These are phyloP conservation scores for Lepetodrilus schrolli DNA, from an alignment of 2,888 invertebrate species.

Conservation along the genomic window DNA sequence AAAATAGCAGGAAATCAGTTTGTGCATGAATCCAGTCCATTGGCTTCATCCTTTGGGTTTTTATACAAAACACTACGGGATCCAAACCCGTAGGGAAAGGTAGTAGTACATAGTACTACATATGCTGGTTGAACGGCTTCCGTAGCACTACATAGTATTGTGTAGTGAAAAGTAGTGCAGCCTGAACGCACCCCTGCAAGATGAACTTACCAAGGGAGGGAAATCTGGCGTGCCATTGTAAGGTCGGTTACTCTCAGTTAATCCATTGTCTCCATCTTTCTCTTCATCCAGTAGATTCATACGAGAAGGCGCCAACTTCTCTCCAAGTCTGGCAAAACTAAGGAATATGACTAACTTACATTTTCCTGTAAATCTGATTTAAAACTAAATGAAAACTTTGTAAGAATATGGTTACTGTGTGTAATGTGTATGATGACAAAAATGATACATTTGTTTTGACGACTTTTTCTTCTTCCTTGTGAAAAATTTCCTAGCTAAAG, in stretches of 20 bases:
- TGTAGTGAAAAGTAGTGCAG: too few relatives aligned
- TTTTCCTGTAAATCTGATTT: neutral
- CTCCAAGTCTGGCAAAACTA: conserved; percentile 53
- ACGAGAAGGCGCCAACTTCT: conserved; percentile 69
- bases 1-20: too few relatives aligned
- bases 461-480: conserved; percentile 68
- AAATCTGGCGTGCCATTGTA: conserved; percentile 48
- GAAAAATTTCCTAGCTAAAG: conserved; percentile 71
- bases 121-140: too few relatives aligned
- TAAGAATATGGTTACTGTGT: too few relatives aligned
- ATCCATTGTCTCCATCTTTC: conserved; percentile 46
- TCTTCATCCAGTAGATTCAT: conserved; percentile 68
- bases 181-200: too few relatives aligned
- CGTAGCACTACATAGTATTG: too few relatives aligned
- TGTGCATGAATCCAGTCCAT: too few relatives aligned
- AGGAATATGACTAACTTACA: neutral
- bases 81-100: too few relatives aligned
- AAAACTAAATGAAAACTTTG: neutral
- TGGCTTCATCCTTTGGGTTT: too few relatives aligned
- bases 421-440: neutral
- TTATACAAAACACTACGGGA: too few relatives aligned
- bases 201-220: conserved; percentile 52
- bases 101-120: too few relatives aligned
- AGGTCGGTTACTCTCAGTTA: conserved; percentile 27
- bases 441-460: conserved; percentile 66